A percentile compares a stretch with the other conserved stretches of the same genome.
These are phyloP conservation scores for Threskiornis aethiopicus DNA, from an alignment of 2,797 vertebrate genomes.

Conservation along the genomic window DNA sequence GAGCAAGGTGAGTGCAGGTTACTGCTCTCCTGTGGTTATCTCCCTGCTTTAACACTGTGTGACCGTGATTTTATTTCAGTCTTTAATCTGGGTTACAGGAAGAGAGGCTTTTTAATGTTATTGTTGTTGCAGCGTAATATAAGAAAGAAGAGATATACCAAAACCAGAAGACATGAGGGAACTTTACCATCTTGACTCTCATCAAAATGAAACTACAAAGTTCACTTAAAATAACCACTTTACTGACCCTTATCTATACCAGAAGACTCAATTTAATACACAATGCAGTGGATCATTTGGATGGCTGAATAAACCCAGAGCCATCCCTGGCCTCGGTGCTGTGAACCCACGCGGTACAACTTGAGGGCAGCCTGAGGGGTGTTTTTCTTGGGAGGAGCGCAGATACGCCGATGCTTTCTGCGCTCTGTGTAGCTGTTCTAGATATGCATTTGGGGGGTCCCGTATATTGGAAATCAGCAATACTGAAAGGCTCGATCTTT, in stretches of 20 bases:
- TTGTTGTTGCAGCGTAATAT: background rate
- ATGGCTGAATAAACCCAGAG: background rate
- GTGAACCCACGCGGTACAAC: fast-evolving
- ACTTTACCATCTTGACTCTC: background rate
- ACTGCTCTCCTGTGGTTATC: background rate
- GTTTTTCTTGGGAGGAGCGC: background rate
- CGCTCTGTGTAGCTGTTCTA: background rate
- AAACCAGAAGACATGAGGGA: background rate
- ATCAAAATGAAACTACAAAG: background rate
- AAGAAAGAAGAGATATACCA: background rate
- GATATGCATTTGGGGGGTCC: no score
- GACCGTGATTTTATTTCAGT: background rate
- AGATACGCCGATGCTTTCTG: fast-evolving
- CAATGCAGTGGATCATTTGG: background rate
- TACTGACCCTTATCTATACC: background rate
- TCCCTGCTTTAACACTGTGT: fast-evolving
- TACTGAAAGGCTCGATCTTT: background rate
- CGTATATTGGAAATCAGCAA: fast-evolving
- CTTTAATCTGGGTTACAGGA: background rate
- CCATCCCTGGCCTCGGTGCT: background rate
- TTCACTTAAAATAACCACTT: background rate
- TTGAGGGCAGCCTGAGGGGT: background rate
- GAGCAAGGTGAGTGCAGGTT: background rate
- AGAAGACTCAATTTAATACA: background rate
- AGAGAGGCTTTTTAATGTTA: background rate